phyloP scores from a whole-genome alignment of 2,797 vertebrate species.

The Tiaroga cobitis region DNA sequence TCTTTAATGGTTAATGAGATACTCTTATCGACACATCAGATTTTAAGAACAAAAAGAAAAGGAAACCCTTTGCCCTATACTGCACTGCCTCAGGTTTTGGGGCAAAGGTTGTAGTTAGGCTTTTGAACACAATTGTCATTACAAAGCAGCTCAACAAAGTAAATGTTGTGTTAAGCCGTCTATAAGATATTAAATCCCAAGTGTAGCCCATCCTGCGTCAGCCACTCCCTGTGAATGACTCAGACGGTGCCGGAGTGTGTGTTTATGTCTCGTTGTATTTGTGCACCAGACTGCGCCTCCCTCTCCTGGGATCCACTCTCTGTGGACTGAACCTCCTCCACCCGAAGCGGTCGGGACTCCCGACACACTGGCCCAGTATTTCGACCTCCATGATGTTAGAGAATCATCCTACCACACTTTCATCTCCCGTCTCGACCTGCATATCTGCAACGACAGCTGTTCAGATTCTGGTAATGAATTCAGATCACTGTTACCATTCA shows the following conservation, averaged over 20 bases:
- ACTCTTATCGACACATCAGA: neutral
- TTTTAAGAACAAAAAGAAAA: too few relatives aligned
- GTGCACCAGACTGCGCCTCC: constrained; percentile 84
- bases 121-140: neutral
- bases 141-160: neutral
- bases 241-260: neutral
- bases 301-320: constrained; percentile 83
- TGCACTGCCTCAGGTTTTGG: neutral
- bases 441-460: constrained; percentile 94
- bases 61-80: neutral
- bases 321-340: constrained; percentile 84
- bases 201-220: neutral
- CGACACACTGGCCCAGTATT: constrained; percentile 87
- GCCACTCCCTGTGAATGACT: neutral
- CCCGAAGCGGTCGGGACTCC: constrained; percentile 71
- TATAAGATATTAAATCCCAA: neutral
- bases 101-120: neutral
- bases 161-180: neutral
- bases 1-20: neutral
- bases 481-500: neutral
- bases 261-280: constrained; percentile 15
- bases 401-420: constrained; percentile 97
- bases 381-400: constrained; percentile 93
- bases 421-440: constrained; percentile 94
- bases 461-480: constrained; percentile 82